phyloP scores from a whole-genome alignment of 1,140 invertebrate species.

The Battus philenor region DNA sequence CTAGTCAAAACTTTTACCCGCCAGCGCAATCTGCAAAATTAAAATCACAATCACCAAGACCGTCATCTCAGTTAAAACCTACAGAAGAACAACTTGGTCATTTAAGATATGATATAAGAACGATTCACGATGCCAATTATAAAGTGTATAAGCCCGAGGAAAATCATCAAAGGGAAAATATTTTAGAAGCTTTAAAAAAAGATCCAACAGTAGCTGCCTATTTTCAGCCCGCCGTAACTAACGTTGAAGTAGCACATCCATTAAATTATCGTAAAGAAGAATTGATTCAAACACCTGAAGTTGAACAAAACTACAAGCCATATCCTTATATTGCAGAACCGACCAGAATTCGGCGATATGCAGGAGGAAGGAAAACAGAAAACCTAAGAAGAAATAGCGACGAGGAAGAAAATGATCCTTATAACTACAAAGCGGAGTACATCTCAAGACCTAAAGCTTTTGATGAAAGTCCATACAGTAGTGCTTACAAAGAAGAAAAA shows the following conservation, averaged over 20 bases:
- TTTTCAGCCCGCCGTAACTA: conserved; percentile 56
- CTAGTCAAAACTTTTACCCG: conserved; percentile 60
- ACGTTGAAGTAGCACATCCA: conserved; percentile 66
- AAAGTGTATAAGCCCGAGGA: conserved; percentile 66
- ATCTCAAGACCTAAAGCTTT: conserved; percentile 69
- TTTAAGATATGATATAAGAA: conserved; percentile 66
- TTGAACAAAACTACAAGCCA: conserved; percentile 61
- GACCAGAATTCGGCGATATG: conserved; percentile 61
- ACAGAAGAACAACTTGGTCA: conserved; percentile 42
- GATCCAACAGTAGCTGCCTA: conserved; percentile 61
- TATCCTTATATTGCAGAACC: conserved; percentile 71
- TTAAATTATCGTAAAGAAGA: conserved; percentile 59
- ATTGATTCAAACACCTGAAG: conserved; percentile 43
- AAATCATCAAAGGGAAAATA: conserved; percentile 50
- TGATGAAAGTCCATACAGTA: conserved; percentile 58
- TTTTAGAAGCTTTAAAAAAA: conserved; percentile 58
- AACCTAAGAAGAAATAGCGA: conserved; percentile 47
- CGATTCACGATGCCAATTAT: conserved; percentile 67
- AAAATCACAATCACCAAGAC: conserved; percentile 36
- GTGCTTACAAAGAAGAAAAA: conserved; percentile 63
- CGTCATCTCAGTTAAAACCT: conserved; percentile 29
- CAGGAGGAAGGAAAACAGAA: conserved; percentile 50
- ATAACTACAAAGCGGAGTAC: conserved; percentile 66
- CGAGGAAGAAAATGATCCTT: conserved; percentile 59
- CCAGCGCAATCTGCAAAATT: conserved; percentile 42